Evolutionary conservation across 2,888 invertebrate genomes (phyloP).

Genomic region (Eulithis testata): DNA sequence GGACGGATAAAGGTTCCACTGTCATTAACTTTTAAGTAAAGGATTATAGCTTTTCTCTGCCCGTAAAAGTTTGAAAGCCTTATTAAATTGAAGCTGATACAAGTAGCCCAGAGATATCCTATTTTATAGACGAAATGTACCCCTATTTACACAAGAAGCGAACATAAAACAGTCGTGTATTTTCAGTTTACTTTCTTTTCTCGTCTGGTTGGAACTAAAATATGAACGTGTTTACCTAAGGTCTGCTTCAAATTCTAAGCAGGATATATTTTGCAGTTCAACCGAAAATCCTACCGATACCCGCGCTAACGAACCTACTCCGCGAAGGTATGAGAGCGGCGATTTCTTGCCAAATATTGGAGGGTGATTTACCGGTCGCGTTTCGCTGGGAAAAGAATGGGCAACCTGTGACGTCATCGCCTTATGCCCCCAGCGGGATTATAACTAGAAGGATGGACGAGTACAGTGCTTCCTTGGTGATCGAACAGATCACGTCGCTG

Average conservation of each 20-base stretch:
- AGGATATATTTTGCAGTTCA: slow-evolving; percentile 84
- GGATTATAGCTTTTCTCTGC: slow-evolving; percentile 28
- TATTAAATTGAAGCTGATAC: slow-evolving; percentile 21
- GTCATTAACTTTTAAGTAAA: slow-evolving; percentile 39
- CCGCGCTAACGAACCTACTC: slow-evolving; percentile 91
- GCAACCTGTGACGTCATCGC: slow-evolving; percentile 88
- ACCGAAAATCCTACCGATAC: slow-evolving; percentile 93
- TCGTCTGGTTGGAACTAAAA: slow-evolving; percentile 21
- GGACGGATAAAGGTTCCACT: slow-evolving; percentile 32
- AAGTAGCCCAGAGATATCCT: slow-evolving; percentile 12
- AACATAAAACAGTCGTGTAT: slow-evolving; percentile 23
- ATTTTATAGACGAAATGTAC: slow-evolving; percentile 7
- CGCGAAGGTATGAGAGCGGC: slow-evolving; percentile 94
- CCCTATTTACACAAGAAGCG: slow-evolving; percentile 10
- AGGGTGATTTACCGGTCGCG: slow-evolving; percentile 96
- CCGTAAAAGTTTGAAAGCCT: slow-evolving; percentile 25
- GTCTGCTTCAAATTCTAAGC: slow-evolving; percentile 20
- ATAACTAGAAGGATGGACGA: slow-evolving; percentile 88
- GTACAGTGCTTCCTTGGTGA: slow-evolving; percentile 93
- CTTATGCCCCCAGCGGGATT: slow-evolving; percentile 79
- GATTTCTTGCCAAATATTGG: slow-evolving; percentile 95
- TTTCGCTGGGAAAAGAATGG: slow-evolving; percentile 97
- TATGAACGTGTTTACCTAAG: slow-evolving; percentile 18
- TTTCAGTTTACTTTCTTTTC: slow-evolving; percentile 18
- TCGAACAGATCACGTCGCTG: slow-evolving; percentile 92